phyloP scores from a whole-genome alignment of 2,797 vertebrate species.

The Apogon hyalosoma region DNA sequence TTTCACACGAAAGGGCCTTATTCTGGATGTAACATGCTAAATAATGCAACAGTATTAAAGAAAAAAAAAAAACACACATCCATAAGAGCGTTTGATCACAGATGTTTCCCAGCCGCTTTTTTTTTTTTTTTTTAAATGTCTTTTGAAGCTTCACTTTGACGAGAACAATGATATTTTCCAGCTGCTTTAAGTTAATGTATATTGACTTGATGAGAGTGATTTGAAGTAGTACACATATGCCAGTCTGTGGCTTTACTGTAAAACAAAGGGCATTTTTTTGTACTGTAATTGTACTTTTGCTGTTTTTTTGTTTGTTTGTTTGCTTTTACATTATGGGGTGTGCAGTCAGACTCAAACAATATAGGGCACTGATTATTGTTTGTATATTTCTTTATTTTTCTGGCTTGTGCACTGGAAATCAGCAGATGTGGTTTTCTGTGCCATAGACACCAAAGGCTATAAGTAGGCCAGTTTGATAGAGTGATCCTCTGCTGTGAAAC shows the following conservation, averaged over 20 bases:
- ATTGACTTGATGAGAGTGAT: conserved; percentile 6
- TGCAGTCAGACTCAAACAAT: conserved; percentile 15
- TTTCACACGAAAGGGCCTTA: conserved; percentile 5
- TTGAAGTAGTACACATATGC: not conserved
- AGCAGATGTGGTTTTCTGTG: conserved; percentile 39
- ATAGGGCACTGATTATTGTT: conserved; percentile 18
- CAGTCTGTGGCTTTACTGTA: not conserved
- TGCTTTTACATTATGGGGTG: not conserved
- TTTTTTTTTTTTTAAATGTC: too few relatives aligned
- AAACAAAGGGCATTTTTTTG: conserved; percentile 11
- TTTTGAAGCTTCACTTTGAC: conserved; percentile 10
- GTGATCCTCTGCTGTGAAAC: conserved; percentile 52
- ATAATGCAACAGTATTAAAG: conserved; percentile 30
- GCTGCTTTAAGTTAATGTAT: conserved; percentile 22
- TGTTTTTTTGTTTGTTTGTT: not conserved
- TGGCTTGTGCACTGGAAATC: conserved; percentile 30
- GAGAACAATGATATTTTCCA: conserved; percentile 29
- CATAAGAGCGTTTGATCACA: conserved; percentile 55
- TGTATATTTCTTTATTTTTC: conserved; percentile 8
- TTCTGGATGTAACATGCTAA: conserved; percentile 37
- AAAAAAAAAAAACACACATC: conserved; percentile 30
- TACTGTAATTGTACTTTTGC: not conserved
- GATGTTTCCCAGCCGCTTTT: conserved; percentile 40
- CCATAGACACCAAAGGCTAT: conserved; percentile 40
- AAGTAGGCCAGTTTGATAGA: conserved; percentile 74